Evolutionary conservation across 2,888 invertebrate genomes (phyloP).

Genomic region (Fragum fragum): DNA sequence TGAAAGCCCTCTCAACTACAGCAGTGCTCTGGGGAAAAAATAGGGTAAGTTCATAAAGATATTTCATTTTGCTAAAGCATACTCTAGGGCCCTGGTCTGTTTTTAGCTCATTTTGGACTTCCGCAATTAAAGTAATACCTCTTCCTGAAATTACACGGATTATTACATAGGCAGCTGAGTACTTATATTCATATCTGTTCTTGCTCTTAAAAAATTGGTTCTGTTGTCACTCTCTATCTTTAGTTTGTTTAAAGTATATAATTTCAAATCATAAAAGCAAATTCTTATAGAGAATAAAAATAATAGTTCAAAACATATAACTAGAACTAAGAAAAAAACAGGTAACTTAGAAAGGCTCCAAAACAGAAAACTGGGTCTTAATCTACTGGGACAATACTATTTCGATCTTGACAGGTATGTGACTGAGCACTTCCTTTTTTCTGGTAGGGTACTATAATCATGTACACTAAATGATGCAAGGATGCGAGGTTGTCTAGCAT

Average conservation of each 20-base stretch:
- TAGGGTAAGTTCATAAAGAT: conserved; percentile 21
- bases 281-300: too few species aligned
- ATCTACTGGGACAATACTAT: conserved; percentile 22
- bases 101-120: conserved; percentile 17
- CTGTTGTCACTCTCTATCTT: too few species aligned
- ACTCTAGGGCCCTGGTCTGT: conserved; percentile 25
- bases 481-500: conserved; percentile 14
- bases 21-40: conserved; percentile 40
- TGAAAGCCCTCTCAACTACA: conserved; percentile 36
- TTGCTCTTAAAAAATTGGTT: too few species aligned
- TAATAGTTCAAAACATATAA: too few species aligned
- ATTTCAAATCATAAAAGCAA: too few species aligned
- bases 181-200: too few species aligned
- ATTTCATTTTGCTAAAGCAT: conserved; percentile 26
- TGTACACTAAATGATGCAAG: conserved; percentile 36
- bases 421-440: conserved; percentile 10
- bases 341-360: too few species aligned
- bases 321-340: too few species aligned
- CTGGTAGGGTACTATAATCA: conserved; percentile 30
- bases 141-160: conserved; percentile 18
- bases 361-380: conserved; percentile 27
- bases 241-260: too few species aligned
- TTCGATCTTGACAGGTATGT: conserved; percentile 27
- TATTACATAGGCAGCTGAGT: not conserved
- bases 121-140: conserved; percentile 15